Percentiles rank a stretch among this genome's conserved stretches.
These are phyloP conservation scores for Serinus canaria DNA, from an alignment of 2,113 vertebrate species.

Conservation along the genomic window DNA sequence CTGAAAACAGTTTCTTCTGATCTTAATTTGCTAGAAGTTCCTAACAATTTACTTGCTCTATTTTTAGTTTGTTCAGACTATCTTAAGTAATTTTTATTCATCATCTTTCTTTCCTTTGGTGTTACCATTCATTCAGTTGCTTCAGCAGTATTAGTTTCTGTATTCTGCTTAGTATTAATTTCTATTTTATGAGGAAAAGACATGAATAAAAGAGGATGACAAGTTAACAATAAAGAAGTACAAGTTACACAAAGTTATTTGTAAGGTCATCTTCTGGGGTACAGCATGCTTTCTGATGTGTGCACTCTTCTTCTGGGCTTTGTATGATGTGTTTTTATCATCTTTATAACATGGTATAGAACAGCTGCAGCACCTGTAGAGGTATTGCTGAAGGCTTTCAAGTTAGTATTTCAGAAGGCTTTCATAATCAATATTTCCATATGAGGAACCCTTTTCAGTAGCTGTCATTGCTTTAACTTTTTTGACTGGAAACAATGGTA, in stretches of 20 bases:
- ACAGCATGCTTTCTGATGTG: not conserved
- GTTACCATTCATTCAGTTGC: not conserved
- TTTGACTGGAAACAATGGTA: not conserved
- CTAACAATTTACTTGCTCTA: not conserved
- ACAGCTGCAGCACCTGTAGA: not conserved
- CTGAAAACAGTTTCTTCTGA: not conserved
- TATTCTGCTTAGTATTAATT: not conserved
- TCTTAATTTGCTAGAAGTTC: not conserved
- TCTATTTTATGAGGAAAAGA: not conserved
- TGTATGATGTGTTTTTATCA: not conserved
- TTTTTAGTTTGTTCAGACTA: not conserved
- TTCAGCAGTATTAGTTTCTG: not conserved
- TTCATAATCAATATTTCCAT: not conserved
- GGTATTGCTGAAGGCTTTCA: not conserved
- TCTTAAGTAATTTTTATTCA: not conserved
- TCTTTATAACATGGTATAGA: not conserved
- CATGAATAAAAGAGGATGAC: not conserved
- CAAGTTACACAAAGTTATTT: not conserved
- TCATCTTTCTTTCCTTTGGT: not conserved
- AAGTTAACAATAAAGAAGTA: not conserved
- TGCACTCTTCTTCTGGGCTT: not conserved
- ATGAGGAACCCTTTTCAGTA: not conserved
- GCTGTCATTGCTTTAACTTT: not conserved
- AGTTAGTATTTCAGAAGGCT: not conserved
- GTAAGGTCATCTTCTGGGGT: not conserved